Percentiles rank a stretch among this genome's conserved stretches.
phyloP scores from a whole-genome alignment of 1,140 invertebrate genomes.

The Oryzaephilus surinamensis region DNA sequence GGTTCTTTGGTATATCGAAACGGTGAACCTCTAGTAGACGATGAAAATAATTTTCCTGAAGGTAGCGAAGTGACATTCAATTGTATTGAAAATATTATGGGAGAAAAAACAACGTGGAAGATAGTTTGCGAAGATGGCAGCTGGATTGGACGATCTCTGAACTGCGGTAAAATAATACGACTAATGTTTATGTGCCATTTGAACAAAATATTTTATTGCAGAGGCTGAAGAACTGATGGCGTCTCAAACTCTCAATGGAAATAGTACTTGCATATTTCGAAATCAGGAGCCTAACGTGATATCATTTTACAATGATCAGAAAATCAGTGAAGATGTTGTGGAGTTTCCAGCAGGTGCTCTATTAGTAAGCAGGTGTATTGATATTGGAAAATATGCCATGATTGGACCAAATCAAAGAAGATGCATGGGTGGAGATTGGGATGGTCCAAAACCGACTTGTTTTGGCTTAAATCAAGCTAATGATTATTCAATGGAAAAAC shows the following conservation, averaged over 20 bases:
- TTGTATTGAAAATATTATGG: conserved; percentile 66
- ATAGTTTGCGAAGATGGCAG: conserved; percentile 72
- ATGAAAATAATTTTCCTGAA: conserved; percentile 54
- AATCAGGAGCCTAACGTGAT: conserved; percentile 70
- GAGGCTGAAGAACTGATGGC: conserved; percentile 40
- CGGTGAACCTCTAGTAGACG: conserved; percentile 39
- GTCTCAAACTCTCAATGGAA: conserved; percentile 39
- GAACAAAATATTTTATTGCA: conserved; percentile 24
- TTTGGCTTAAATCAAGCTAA: conserved; percentile 74
- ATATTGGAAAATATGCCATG: conserved; percentile 58
- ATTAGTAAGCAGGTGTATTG: conserved; percentile 60
- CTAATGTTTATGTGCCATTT: background rate
- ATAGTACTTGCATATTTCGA: conserved; percentile 61
- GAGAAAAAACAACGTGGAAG: conserved; percentile 69
- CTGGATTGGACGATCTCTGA: conserved; percentile 67
- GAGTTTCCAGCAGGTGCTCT: conserved; percentile 65
- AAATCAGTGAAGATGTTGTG: conserved; percentile 60
- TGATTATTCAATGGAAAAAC: conserved; percentile 77
- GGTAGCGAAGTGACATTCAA: conserved; percentile 71
- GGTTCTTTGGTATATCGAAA: conserved; percentile 55
- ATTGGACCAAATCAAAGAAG: conserved; percentile 44
- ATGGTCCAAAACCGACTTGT: conserved; percentile 64
- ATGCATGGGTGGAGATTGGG: conserved; percentile 68
- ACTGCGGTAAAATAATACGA: conserved; percentile 46
- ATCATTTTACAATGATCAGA: conserved; percentile 66